A percentile compares a stretch with the other conserved stretches of the same genome.
These are phyloP conservation scores for Myoxocephalus aenaeus DNA, from an alignment of 2,797 vertebrate species.

Conservation along the genomic window DNA sequence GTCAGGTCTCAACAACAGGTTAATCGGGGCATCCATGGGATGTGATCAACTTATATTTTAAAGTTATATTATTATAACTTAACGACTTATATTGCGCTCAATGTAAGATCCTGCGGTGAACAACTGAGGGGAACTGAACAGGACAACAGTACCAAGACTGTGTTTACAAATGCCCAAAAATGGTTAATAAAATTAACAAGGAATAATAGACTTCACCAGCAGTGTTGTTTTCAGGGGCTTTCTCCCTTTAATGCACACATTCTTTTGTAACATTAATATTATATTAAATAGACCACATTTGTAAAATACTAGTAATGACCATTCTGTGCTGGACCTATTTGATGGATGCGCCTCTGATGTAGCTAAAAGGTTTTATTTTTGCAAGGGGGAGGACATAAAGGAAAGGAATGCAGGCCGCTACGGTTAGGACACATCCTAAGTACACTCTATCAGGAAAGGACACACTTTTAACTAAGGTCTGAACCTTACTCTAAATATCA, in stretches of 20 bases:
- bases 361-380: background rate
- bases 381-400: background rate
- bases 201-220: background rate
- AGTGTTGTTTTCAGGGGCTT: background rate
- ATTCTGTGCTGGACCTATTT: background rate
- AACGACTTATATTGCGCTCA: background rate
- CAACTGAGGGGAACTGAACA: background rate
- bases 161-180: background rate
- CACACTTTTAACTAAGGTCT: background rate
- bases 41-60: background rate
- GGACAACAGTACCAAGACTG: background rate
- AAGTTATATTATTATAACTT: background rate
- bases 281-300: background rate
- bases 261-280: background rate
- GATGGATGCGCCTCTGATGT: background rate
- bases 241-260: background rate
- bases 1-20: background rate
- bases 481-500: background rate
- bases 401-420: background rate
- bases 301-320: background rate
- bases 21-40: background rate
- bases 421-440: too few relatives aligned
- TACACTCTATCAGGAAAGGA: background rate
- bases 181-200: background rate
- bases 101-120: background rate